Evolutionary conservation across 2,797 vertebrate genomes (phyloP).

Genomic region (Kryptolebias ocellatus): DNA sequence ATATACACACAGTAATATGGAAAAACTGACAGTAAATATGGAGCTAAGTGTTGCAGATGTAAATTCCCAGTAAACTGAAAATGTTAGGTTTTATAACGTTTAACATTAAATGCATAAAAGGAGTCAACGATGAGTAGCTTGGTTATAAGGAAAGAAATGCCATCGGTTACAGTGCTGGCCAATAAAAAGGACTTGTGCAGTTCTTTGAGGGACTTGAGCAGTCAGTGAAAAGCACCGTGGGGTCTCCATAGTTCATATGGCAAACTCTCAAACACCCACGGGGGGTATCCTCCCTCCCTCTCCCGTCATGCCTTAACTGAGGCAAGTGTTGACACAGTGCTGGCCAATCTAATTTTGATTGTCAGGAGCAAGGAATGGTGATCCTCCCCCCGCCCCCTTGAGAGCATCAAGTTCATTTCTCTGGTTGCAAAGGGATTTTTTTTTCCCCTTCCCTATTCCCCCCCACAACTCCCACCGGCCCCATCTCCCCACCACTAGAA

Average conservation of each 20-base stretch:
- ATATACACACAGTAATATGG: no score
- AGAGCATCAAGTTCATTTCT: conserved; percentile 88
- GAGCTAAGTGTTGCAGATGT: not conserved
- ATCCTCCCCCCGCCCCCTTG: conserved; percentile 75
- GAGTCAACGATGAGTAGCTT: conserved; percentile 40
- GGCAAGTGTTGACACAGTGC: conserved; percentile 84
- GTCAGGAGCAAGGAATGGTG: conserved; percentile 81
- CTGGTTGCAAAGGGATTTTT: conserved; percentile 78
- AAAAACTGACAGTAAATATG: no score
- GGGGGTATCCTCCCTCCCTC: conserved; percentile 68
- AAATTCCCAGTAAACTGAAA: no score
- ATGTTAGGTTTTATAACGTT: no score
- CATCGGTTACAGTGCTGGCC: conserved; percentile 75
- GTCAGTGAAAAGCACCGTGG: conserved; percentile 85
- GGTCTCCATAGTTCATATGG: conserved; percentile 86
- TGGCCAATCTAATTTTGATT: conserved; percentile 86
- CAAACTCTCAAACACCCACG: conserved; percentile 82
- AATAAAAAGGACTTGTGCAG: conserved; percentile 74
- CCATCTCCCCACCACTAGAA: conserved; percentile 80
- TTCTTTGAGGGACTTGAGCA: conserved; percentile 79
- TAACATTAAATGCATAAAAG: no score
- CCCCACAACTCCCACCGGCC: conserved; percentile 38
- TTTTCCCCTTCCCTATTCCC: conserved; percentile 45
- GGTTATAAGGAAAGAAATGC: conserved; percentile 66
- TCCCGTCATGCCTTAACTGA: conserved; percentile 79